Evolutionary conservation across 2,888 invertebrate genomes (phyloP).

Genomic region (Encarsia formosa): DNA sequence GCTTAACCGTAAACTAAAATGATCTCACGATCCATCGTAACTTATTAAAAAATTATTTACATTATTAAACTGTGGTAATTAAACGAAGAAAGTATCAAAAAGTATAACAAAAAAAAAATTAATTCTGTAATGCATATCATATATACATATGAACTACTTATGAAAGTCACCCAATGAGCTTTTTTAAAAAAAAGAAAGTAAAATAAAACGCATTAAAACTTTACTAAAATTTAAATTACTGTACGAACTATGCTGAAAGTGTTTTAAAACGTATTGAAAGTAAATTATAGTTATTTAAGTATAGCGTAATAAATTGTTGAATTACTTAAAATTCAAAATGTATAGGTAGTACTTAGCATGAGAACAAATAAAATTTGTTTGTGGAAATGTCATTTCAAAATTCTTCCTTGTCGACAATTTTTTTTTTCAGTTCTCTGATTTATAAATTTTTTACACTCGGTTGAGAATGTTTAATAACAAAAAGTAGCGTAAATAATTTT

Average conservation of each 20-base stretch:
- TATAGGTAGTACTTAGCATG: not conserved
- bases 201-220: not conserved
- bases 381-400: not conserved
- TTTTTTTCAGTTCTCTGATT: not conserved
- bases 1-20: slow-evolving; percentile 2
- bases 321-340: slow-evolving; percentile 1
- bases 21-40: slow-evolving; percentile 5
- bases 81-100: not conserved
- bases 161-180: slow-evolving; percentile 23
- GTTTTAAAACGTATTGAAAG: slow-evolving; percentile 16
- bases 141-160: slow-evolving; percentile 7
- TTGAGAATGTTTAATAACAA: not conserved
- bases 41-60: not conserved
- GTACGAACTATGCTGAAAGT: slow-evolving; percentile 1
- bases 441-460: not conserved
- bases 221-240: not conserved
- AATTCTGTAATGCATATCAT: slow-evolving; percentile 3
- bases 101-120: slow-evolving; percentile 2
- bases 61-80: slow-evolving; percentile 1
- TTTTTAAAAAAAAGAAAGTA: slow-evolving; percentile 8
- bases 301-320: slow-evolving; percentile 2
- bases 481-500: too few species aligned
- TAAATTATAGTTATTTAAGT: slow-evolving; percentile 10
- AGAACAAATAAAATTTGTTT: not conserved
- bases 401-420: too few species aligned